Base-by-base conservation (phyloP, 1,140 invertebrate genomes). In the Meloidogyne hapla region DNA sequence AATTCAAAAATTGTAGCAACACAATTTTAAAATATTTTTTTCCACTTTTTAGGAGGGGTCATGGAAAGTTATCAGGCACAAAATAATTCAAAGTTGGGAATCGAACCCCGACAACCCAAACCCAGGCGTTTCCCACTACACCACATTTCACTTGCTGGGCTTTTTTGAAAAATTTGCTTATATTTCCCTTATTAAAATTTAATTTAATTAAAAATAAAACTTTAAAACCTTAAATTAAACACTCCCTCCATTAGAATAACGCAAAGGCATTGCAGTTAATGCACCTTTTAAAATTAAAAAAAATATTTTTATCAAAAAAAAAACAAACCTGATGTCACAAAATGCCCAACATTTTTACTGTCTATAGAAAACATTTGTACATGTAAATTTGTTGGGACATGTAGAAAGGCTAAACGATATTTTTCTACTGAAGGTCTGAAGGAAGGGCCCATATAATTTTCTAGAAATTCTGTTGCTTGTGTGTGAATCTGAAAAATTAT, bases 381-480 rank as follows among this genome's bases (percentile, higher is more conserved):
- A 63, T 83, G 82, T n/a, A 83, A 69, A 77, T 83, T 83, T 12
- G 78, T 82, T 40, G 82, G 82, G 62, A 84, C 83, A 18, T 65
- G 62, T 26, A 72, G 61, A 38, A 83, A 83, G 9, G 81, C 81
- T 12, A 83, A 18, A 26, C 83, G 77, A 56, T 48, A 85, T 48
- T 83, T 82, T 74, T 83, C 83, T 21, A 63, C 67, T 9, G 82
- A 83, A 18, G 83, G 79, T 21, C 81, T 70, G 38, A 70, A 83
- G 4, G 62, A 83, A 28, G 83, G 81, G 2, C 82, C 83, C 25
- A 70, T 23, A 75, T 83, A 83, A 40, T 68, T 33, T 18, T 81
- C 81, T 9, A 83, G 69, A 67, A 83, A 83, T 75, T 83, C 82
- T 62, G 68, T 73, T 21, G 77, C 74, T 66, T 83, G 83, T 4